phyloP scores from a whole-genome alignment of 2,888 invertebrate species.

The Octodonta nipae region DNA sequence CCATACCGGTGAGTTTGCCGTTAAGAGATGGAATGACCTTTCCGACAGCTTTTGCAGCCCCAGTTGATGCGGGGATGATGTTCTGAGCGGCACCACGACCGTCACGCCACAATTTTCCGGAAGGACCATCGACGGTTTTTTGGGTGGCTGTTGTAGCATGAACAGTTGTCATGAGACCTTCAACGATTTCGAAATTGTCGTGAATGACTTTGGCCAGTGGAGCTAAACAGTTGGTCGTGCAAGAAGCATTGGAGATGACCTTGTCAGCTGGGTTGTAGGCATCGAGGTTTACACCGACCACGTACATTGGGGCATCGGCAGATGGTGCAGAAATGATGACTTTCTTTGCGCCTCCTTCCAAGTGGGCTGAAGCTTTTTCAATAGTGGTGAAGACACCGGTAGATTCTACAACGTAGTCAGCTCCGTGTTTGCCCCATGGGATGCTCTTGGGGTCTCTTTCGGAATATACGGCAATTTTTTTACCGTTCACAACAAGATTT shows the following conservation, averaged over 20 bases:
- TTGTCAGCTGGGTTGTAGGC: constrained; percentile 63
- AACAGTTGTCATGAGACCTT: constrained; percentile 94
- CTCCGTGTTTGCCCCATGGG: constrained; percentile 84
- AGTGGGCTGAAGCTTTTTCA: constrained; percentile 79
- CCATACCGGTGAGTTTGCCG: constrained; percentile 56
- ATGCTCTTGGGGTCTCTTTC: constrained; percentile 75
- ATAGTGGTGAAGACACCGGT: constrained; percentile 94
- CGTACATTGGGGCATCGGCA: constrained; percentile 98
- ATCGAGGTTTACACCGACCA: constrained; percentile 89
- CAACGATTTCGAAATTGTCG: constrained; percentile 88
- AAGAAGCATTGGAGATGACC: constrained; percentile 88
- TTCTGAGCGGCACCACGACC: constrained; percentile 97
- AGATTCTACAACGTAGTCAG: constrained; percentile 92
- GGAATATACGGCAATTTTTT: constrained; percentile 73
- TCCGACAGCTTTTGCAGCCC: constrained; percentile 98
- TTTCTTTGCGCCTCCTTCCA: constrained; percentile 85
- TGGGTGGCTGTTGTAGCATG: constrained; percentile 96
- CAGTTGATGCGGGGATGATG: constrained; percentile 97
- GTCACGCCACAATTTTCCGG: constrained; percentile 90
- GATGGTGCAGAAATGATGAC: constrained; percentile 97
- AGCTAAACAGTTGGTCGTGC: constrained; percentile 97
- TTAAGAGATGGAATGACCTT: constrained; percentile 96
- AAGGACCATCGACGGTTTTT: constrained; percentile 93
- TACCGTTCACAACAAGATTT: constrained; percentile 68
- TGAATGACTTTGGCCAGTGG: constrained; percentile 94